Percentiles rank a stretch among this genome's conserved stretches.
These are phyloP conservation scores for Cyrtorhinus lividipennis DNA, from an alignment of 1,140 invertebrate species.

Conservation along the genomic window DNA sequence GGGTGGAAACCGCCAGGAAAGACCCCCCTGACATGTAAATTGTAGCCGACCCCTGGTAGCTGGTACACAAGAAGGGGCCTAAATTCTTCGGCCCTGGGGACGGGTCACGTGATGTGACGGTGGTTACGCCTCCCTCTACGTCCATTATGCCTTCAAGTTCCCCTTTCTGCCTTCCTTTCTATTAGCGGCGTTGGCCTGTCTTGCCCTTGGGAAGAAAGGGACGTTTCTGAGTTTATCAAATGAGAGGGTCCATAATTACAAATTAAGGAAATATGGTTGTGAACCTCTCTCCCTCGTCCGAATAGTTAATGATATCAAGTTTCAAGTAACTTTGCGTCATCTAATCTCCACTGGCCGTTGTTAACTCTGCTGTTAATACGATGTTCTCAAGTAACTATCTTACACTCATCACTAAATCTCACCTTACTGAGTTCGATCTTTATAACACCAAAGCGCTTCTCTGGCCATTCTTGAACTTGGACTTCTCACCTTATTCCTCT, in stretches of 20 bases:
- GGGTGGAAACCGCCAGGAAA: neutral
- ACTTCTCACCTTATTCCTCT: too few relatives aligned
- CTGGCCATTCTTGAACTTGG: too few relatives aligned
- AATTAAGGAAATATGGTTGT: neutral
- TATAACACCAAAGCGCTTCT: too few relatives aligned
- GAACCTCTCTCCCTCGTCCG: too few relatives aligned
- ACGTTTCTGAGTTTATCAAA: neutral
- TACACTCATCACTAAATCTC: too few relatives aligned
- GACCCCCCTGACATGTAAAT: neutral
- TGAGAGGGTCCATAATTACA: neutral
- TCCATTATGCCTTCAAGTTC: neutral
- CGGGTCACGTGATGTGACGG: neutral
- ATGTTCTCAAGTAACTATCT: too few relatives aligned
- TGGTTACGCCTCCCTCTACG: neutral
- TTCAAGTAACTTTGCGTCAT: too few relatives aligned
- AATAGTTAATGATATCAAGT: too few relatives aligned
- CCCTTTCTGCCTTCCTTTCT: neutral
- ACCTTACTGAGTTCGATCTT: too few relatives aligned
- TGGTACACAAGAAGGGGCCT: neutral
- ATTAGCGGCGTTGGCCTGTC: neutral
- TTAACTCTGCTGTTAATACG: too few relatives aligned
- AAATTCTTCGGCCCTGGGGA: neutral
- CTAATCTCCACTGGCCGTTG: too few relatives aligned
- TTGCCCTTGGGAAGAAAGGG: neutral
- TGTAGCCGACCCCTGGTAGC: too few relatives aligned